A percentile compares a stretch with the other conserved stretches of the same genome.
Evolutionary conservation across 2,113 vertebrate species (phyloP).

Genomic region (Ailuropoda melanoleuca): DNA sequence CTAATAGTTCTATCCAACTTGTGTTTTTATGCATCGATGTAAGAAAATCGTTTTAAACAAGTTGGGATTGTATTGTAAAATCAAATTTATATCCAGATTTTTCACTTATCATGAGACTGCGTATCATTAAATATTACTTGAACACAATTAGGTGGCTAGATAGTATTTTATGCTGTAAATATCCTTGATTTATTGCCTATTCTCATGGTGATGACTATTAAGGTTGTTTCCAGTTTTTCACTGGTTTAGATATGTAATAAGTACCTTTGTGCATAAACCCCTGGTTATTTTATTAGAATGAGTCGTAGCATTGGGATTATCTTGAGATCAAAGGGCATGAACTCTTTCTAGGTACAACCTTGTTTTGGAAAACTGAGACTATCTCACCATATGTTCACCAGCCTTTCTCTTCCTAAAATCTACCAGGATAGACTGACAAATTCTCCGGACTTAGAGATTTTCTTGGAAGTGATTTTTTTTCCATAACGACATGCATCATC

Average conservation of each 20-base stretch:
- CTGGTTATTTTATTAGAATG: neutral
- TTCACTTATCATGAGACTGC: neutral
- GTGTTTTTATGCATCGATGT: neutral
- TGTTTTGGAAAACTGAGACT: neutral
- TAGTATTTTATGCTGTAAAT: neutral
- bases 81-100: neutral
- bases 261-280: neutral
- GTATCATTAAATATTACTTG: neutral
- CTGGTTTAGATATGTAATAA: neutral
- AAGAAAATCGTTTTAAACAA: neutral
- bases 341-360: neutral
- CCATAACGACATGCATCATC: neutral
- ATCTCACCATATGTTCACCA: neutral
- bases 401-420: neutral
- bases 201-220: neutral
- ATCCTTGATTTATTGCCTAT: neutral
- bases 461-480: conserved; percentile 5
- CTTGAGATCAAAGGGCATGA: neutral
- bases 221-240: neutral
- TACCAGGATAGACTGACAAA: neutral
- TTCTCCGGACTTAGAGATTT: conserved; percentile 33
- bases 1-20: neutral
- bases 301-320: neutral
- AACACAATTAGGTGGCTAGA: neutral
- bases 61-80: neutral